Base-by-base conservation (phyloP, 2,888 invertebrate genomes). In the Tetheella fluctuosa region DNA sequence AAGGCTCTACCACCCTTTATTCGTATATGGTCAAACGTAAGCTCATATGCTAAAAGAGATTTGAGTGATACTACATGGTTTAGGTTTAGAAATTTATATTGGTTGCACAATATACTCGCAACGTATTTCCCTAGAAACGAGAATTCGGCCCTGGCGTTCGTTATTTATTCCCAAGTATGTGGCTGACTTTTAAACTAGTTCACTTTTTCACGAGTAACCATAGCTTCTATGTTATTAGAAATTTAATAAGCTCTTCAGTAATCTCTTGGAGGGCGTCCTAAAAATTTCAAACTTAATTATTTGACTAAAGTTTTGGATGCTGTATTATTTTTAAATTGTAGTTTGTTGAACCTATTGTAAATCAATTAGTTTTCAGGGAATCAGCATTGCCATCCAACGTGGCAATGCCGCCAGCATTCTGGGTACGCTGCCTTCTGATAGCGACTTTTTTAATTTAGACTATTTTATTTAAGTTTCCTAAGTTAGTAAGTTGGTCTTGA, bases 51-150 rank as follows among this genome's bases (percentile, higher is more conserved):
- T 17, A 2, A n/a, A 10, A 20, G 17, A 17, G 12, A 15, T 48
- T 20, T 2, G 17, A 17, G 0, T 2, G 1, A 20, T 48, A 20
- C 17, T 8, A 7, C 20, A 48, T 7, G 20, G n/a, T 48, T 17
- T 48, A 48, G 15, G 10, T 1, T 17, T 17, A 48, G n/a, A 39
- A 39, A n/a, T 20, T 6, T n/a, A 48, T 20, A 48, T 48, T 48
- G 42, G 42, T n/a, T 39, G 17, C 2, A 20, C 48, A 48, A 48
- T 42, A 42, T 42, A 30, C 13, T 48, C 20, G 48, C 48, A 20
- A 42, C n/a, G 42, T 48, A 48, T 48, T 48, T 20, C 48, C 48
- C 48, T 48, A 48, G 48, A 48, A 48, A 48, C 48, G 42, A 42
- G 42, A 42, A 17, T 42, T n/a, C 17, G 48, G 10, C 20, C 48